Conservation (phyloP, 2,113 vertebrate species). For the Thinocorus orbignyianus region DNA sequence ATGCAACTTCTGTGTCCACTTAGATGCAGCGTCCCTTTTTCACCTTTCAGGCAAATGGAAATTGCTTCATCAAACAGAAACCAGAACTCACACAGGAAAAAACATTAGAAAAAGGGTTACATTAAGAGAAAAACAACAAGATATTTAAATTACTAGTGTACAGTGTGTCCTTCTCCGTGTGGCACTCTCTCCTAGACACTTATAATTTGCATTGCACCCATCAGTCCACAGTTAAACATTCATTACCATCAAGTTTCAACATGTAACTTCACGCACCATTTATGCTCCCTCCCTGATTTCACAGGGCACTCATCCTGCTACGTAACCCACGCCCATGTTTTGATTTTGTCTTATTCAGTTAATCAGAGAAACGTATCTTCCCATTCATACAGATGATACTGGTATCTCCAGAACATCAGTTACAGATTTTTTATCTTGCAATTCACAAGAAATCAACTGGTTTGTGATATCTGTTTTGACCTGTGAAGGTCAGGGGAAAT, state of each 20-base stretch:
- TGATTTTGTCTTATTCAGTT: background rate
- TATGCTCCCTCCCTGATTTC: background rate
- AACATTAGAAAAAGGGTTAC: background rate
- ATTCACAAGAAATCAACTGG: background rate
- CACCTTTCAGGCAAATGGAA: background rate
- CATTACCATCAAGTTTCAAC: background rate
- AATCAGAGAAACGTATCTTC: background rate
- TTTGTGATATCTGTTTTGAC: background rate
- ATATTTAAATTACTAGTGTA: background rate
- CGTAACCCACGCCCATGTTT: background rate
- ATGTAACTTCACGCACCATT: background rate
- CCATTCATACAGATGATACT: background rate
- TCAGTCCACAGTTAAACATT: background rate
- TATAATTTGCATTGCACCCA: background rate
- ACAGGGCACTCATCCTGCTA: background rate
- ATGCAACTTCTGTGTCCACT: background rate
- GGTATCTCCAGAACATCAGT: background rate
- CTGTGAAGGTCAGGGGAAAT: background rate
- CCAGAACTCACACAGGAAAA: background rate
- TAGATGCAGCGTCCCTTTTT: background rate
- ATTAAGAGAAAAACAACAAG: background rate
- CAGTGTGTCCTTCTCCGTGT: background rate
- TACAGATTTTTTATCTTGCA: background rate
- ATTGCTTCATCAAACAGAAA: background rate
- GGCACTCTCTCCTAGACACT: background rate